phyloP scores from a whole-genome alignment of 2,888 invertebrate species.

The Drosophila paranaensis region DNA sequence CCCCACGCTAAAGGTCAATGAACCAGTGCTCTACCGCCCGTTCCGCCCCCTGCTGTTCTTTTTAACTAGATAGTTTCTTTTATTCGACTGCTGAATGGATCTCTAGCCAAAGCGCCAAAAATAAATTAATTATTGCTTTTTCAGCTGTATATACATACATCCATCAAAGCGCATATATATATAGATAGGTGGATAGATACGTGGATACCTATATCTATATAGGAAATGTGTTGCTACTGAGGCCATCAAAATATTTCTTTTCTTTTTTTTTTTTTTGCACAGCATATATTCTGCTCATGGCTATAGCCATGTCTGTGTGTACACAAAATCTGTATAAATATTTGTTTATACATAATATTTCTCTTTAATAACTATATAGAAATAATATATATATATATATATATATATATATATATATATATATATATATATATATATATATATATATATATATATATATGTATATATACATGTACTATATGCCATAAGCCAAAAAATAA shows the following conservation, averaged over 20 bases:
- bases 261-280: constrained; percentile 30
- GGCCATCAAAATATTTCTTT: constrained; percentile 39
- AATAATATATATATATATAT: constrained; percentile 7
- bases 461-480: too few species aligned
- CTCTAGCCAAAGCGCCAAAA: constrained; percentile 47
- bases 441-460: constrained; percentile 43
- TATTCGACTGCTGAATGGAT: constrained; percentile 23
- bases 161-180: constrained; percentile 4
- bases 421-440: constrained; percentile 24
- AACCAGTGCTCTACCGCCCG: constrained; percentile 18
- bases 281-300: constrained; percentile 21
- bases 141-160: constrained; percentile 29
- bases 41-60: not conserved
- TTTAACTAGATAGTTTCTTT: constrained; percentile 29
- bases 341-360: constrained; percentile 24
- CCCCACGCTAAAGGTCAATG: constrained; percentile 40
- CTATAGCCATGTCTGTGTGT: not conserved
- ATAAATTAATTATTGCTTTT: constrained; percentile 54
- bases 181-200: constrained; percentile 14
- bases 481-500: not conserved
- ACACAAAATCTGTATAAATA: constrained; percentile 4
- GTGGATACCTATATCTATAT: constrained; percentile 18
- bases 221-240: constrained; percentile 43
- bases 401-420: constrained; percentile 1
- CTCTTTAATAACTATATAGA: constrained; percentile 59